phyloP scores from a whole-genome alignment of 2,888 invertebrate species.

The Incurvaria masculella region DNA sequence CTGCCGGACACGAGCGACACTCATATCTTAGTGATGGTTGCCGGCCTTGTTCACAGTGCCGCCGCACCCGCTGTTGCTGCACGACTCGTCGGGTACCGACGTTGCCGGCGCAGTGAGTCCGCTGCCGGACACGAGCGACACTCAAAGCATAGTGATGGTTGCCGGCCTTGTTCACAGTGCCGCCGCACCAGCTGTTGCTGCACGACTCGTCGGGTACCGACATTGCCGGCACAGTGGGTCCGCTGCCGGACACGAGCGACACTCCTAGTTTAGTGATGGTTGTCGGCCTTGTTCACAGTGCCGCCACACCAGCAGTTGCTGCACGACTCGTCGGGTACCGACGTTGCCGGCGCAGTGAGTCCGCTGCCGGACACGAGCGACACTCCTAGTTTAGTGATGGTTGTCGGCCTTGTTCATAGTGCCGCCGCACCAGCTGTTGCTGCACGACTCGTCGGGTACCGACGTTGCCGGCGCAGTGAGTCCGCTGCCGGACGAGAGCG shows the following conservation, averaged over 20 bases:
- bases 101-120: no score
- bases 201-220: slow-evolving; percentile 80
- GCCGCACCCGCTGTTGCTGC: no score
- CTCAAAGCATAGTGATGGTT: background rate
- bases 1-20: slow-evolving; percentile 55
- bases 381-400: slow-evolving; percentile 2
- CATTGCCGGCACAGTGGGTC: slow-evolving; percentile 78
- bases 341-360: slow-evolving; percentile 77
- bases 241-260: slow-evolving; percentile 57
- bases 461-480: slow-evolving; percentile 79
- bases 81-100: no score
- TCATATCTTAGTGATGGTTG: no score
- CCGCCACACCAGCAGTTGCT: slow-evolving; percentile 83
- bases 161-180: slow-evolving; percentile 59
- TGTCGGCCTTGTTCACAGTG: slow-evolving; percentile 64
- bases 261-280: no score
- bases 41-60: no score
- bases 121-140: background rate
- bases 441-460: slow-evolving; percentile 79
- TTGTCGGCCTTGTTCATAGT: slow-evolving; percentile 54
- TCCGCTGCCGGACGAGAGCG: slow-evolving; percentile 60
- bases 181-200: slow-evolving; percentile 79
- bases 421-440: slow-evolving; percentile 79
- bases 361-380: slow-evolving; percentile 61
- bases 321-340: slow-evolving; percentile 78